These are phyloP conservation scores for Sussaba pulchella DNA, from an alignment of 2,888 invertebrate species.

Conservation along the genomic window DNA sequence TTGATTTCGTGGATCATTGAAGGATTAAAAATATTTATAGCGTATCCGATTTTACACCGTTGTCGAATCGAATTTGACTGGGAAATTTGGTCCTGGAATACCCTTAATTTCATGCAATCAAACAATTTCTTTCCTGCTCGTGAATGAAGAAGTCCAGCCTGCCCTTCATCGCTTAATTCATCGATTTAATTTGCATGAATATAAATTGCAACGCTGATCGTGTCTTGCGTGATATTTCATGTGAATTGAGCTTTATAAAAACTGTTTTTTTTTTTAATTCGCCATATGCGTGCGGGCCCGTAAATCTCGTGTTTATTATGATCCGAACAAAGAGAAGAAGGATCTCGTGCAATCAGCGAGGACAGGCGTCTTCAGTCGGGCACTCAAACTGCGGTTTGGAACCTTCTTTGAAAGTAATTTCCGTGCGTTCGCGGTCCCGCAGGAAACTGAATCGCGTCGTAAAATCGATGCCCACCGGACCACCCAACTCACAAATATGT, in stretches of 20 bases:
- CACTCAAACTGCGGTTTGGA: constrained; percentile 52
- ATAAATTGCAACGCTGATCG: constrained; percentile 36
- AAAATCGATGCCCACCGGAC: constrained; percentile 64
- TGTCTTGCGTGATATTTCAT: constrained; percentile 1
- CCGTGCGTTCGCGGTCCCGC: constrained; percentile 40
- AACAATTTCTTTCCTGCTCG: too few species aligned
- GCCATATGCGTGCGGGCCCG: constrained; percentile 45
- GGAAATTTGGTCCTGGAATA: too few species aligned
- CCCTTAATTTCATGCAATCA: too few species aligned
- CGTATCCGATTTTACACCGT: too few species aligned
- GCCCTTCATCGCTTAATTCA: too few species aligned
- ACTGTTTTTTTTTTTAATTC: constrained; percentile 58
- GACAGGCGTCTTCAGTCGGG: constrained; percentile 57
- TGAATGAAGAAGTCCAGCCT: too few species aligned
- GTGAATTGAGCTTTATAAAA: constrained; percentile 32
- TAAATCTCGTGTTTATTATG: constrained; percentile 46
- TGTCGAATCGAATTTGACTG: too few species aligned
- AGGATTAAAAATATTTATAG: too few species aligned
- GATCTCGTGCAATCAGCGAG: constrained; percentile 55
- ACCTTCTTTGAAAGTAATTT: constrained; percentile 25
- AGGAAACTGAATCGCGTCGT: constrained; percentile 59
- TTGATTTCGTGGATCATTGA: too few species aligned
- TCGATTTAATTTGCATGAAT: constrained; percentile 18
- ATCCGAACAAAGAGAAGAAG: constrained; percentile 32
- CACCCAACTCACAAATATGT: constrained; percentile 47